A percentile compares a stretch with the other conserved stretches of the same genome.
These are phyloP conservation scores for Eretmocerus hayati DNA, from an alignment of 2,888 invertebrate species.

Conservation along the genomic window DNA sequence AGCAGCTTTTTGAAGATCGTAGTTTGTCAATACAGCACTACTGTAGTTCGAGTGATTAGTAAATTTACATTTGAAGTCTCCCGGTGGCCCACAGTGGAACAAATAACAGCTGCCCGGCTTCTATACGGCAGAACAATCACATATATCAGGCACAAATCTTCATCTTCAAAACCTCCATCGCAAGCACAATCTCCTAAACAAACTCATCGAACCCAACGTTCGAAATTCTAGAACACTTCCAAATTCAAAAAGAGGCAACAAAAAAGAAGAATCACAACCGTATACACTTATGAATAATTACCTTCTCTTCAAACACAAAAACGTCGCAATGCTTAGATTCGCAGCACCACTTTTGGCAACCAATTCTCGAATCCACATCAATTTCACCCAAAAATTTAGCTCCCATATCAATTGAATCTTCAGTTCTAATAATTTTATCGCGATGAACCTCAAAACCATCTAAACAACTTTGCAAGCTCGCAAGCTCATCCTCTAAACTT, in stretches of 20 bases:
- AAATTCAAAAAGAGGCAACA: no score
- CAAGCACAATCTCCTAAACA: not conserved
- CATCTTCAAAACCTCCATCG: not conserved
- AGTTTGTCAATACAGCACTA: constrained; percentile 71
- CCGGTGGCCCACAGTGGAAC: constrained; percentile 83
- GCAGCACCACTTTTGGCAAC: constrained; percentile 82
- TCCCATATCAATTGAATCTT: constrained; percentile 81
- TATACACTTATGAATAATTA: no score
- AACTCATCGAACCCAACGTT: not conserved
- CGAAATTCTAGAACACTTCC: no score
- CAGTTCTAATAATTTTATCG: constrained; percentile 85
- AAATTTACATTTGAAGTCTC: constrained; percentile 89
- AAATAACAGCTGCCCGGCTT: constrained; percentile 83
- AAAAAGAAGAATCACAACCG: no score
- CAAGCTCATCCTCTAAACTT: no score
- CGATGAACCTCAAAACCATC: constrained; percentile 77
- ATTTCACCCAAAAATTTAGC: constrained; percentile 82
- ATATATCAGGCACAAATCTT: not conserved
- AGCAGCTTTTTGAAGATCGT: constrained; percentile 50
- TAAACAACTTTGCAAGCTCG: constrained; percentile 54
- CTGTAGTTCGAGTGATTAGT: constrained; percentile 82
- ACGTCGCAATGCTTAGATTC: constrained; percentile 82
- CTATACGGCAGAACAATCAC: no score
- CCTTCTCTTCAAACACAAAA: constrained; percentile 89
- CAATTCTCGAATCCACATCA: constrained; percentile 71